Evolutionary conservation across 2,797 vertebrate genomes (phyloP).

Genomic region (Myoxocephalus aenaeus): DNA sequence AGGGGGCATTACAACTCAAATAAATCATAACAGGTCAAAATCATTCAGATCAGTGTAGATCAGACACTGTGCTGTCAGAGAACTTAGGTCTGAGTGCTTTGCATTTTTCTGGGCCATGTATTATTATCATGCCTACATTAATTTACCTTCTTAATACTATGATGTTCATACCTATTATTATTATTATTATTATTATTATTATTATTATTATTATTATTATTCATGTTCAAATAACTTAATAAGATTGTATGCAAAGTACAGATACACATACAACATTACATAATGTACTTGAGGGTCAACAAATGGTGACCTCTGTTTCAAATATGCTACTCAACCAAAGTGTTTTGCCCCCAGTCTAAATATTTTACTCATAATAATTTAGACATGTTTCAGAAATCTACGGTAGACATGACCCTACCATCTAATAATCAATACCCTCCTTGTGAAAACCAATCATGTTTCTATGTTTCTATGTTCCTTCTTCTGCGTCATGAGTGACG

Average conservation of each 20-base stretch:
- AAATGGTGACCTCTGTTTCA: background rate
- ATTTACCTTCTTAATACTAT: background rate
- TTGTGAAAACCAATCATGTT: background rate
- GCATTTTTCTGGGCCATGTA: slow-evolving; percentile 22
- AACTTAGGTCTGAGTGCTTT: slow-evolving; percentile 38
- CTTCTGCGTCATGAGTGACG: background rate
- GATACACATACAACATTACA: background rate
- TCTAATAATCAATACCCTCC: background rate
- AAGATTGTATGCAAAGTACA: background rate
- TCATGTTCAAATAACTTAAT: background rate
- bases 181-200: background rate
- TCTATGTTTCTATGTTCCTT: background rate
- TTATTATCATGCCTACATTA: slow-evolving; percentile 8
- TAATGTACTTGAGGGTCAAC: background rate
- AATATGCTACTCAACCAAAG: background rate
- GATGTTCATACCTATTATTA: background rate
- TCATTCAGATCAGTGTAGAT: slow-evolving; percentile 54
- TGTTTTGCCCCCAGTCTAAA: background rate
- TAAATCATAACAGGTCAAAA: slow-evolving; percentile 62
- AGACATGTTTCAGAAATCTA: background rate
- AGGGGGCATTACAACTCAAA: slow-evolving; percentile 72
- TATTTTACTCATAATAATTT: background rate
- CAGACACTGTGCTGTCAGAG: slow-evolving; percentile 33
- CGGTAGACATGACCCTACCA: background rate
- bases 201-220: background rate